These are phyloP conservation scores for Poeciliopsis paucimaculata DNA, from an alignment of 2,797 vertebrate species.

Conservation along the genomic window DNA sequence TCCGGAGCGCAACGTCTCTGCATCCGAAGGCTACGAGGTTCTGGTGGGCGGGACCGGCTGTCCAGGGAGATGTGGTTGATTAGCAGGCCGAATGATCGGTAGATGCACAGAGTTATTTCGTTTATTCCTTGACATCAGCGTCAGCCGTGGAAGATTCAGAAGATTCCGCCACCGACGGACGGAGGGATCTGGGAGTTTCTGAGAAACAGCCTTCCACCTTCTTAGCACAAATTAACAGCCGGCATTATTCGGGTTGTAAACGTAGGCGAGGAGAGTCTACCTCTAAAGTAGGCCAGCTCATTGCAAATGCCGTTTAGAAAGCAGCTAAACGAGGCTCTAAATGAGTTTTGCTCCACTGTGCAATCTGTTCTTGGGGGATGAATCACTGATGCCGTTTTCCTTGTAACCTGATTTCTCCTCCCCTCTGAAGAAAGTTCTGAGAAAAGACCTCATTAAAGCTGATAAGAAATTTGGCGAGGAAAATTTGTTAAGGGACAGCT, in stretches of 20 bases:
- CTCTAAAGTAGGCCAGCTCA: slow-evolving; percentile 67
- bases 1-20: slow-evolving; percentile 33
- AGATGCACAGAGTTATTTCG: slow-evolving; percentile 21
- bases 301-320: slow-evolving; percentile 57
- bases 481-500: slow-evolving; percentile 29
- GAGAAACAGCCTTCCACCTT: slow-evolving; percentile 6
- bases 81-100: slow-evolving; percentile 49
- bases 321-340: slow-evolving; percentile 54
- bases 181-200: neutral
- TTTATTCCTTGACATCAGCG: slow-evolving; percentile 32
- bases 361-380: slow-evolving; percentile 63
- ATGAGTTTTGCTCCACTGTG: slow-evolving; percentile 58
- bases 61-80: slow-evolving; percentile 33
- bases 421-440: slow-evolving; percentile 47
- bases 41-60: slow-evolving; percentile 35
- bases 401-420: slow-evolving; percentile 57
- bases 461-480: slow-evolving; percentile 20
- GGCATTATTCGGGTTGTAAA: neutral
- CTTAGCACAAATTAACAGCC: slow-evolving; percentile 6
- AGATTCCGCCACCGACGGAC: slow-evolving; percentile 5
- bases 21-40: slow-evolving; percentile 41
- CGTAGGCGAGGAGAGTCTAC: slow-evolving; percentile 15
- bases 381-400: slow-evolving; percentile 56
- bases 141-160: slow-evolving; percentile 37
- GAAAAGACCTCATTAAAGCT: slow-evolving; percentile 41